Evolutionary conservation across 2,888 invertebrate species (phyloP), one percentile per base, ranked within the genome.

Genomic region (Tholera decimalis): DNA sequence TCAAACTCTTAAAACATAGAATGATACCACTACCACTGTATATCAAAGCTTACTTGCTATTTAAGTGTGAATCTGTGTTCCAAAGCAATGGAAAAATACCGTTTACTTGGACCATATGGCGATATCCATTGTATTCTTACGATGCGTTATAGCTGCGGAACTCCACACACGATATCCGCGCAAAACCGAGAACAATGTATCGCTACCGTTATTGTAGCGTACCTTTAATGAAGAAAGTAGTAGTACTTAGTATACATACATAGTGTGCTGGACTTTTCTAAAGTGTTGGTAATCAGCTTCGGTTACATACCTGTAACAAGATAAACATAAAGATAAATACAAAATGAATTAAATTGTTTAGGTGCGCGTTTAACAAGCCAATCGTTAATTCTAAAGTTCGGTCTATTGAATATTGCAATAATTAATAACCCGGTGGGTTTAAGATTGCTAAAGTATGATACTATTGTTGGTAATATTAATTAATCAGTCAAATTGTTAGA

Each of bases 251-350:
- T n/a, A n/a, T 9, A 7, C 7, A 30, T 75, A 77, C 75, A 50
- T 75, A 73, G 73, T 33, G 33, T 13, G 54, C 8, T 13, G 0
- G 18, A 33, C 9, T 22, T 22, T 30, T 6, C 0, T 44, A 18
- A 18, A n/a, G 13, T 7, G 13, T 33, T 18, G 51, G 15, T 49
- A 15, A 33, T 0, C 22, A 9, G 59, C n/a, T 44, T 49, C 7
- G n/a, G 7, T 30, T 22, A 80, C 80, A 56, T 81, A 81, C 81
- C 81, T 81, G 81, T 51, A 82, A 81, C 71, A 78, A 82, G 60
- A 67, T 61, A 28, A 57, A 63, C 8, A 46, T 8, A 37, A 50
- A 61, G 0, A 63, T 79, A 58, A 77, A 59, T 15, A 35, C 35
- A 35, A 5, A 15, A 35, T 6, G 35, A 35, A 35, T 13, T 15